Conservation (phyloP, 2,797 vertebrate species). For the Ceryle rudis region DNA sequence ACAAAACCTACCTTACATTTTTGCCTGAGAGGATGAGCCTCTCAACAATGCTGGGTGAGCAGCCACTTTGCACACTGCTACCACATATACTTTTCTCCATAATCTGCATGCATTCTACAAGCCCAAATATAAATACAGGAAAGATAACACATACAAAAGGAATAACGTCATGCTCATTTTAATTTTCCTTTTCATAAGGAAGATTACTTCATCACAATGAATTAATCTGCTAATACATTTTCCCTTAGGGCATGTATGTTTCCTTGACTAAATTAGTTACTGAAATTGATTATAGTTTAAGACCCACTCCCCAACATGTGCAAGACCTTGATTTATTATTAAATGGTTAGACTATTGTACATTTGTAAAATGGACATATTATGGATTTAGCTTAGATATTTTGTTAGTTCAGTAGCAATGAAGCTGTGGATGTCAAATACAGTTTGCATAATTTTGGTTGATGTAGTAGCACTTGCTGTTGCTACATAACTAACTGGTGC, state of each 20-base stretch:
- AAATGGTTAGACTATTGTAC: background rate
- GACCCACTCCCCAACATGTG: background rate
- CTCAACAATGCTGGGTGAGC: background rate
- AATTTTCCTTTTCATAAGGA: background rate
- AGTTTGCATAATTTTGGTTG: background rate
- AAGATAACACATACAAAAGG: background rate
- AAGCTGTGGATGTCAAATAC: background rate
- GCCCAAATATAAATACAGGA: background rate
- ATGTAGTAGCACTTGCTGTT: background rate
- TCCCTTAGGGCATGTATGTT: background rate
- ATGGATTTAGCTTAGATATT: background rate
- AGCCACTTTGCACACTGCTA: background rate
- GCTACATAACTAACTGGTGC: background rate
- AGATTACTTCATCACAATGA: background rate
- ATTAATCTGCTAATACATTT: conserved; percentile 30
- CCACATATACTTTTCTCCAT: background rate
- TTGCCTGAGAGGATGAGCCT: background rate
- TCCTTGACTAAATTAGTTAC: conserved; percentile 1
- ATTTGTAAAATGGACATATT: background rate
- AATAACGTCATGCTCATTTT: background rate
- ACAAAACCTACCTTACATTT: background rate
- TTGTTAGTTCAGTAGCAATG: background rate
- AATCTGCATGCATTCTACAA: background rate
- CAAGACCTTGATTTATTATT: background rate
- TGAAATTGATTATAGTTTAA: background rate